Evolutionary conservation across 2,113 vertebrate genomes (phyloP).

Genomic region (Strix aluco): DNA sequence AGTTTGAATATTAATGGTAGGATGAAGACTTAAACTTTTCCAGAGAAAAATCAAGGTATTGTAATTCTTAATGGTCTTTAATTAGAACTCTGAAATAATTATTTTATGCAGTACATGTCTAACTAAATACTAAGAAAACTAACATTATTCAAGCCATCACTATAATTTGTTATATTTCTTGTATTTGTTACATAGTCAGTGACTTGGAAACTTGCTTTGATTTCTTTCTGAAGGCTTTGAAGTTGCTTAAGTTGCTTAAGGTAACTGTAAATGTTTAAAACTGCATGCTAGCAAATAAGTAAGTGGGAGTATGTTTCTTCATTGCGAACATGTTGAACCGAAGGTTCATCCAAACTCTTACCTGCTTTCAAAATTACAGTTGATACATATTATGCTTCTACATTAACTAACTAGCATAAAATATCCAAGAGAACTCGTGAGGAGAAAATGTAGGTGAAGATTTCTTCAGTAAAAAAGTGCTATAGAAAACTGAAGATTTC

Average conservation of each 20-base stretch:
- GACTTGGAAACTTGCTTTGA: neutral
- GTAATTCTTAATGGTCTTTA: conserved; percentile 10
- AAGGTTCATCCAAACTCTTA: neutral
- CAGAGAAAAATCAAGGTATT: conserved; percentile 18
- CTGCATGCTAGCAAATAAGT: neutral
- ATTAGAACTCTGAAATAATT: neutral
- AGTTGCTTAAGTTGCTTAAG: neutral
- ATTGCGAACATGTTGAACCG: neutral
- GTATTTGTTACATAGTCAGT: neutral
- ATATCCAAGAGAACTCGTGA: neutral
- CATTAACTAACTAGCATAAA: neutral
- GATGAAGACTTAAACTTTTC: neutral
- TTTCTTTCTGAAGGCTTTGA: neutral
- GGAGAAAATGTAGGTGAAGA: neutral
- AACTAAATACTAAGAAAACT: neutral
- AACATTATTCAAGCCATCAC: neutral
- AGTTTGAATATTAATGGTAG: neutral
- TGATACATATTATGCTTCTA: neutral
- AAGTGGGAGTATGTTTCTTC: neutral
- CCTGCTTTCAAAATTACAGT: neutral
- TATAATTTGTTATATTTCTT: neutral
- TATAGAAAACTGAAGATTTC: neutral
- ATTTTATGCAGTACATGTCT: neutral
- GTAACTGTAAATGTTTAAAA: neutral
- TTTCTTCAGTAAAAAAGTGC: neutral